Base-by-base conservation (phyloP, 2,113 vertebrate genomes). In the Cynoglossus semilaevis region DNA sequence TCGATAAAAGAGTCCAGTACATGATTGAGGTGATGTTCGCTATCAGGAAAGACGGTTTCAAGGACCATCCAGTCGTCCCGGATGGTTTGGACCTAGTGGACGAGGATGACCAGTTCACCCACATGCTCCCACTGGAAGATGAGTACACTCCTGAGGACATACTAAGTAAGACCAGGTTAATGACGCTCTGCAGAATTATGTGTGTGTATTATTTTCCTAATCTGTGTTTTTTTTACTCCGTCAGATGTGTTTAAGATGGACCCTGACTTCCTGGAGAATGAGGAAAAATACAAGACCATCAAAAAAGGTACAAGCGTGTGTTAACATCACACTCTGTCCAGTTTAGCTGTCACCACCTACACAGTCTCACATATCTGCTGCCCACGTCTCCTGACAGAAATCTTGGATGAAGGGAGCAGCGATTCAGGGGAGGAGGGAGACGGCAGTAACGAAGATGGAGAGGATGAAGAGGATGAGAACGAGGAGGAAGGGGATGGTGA, bases 21-120 rank as follows among this genome's bases (percentile, higher is more conserved):
- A 99, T 99, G 97, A 98, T 99, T 44, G 97, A 99, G 86, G 97
- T 99, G 54, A 98, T 99, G 96, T 99, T 99, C 75, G 97, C 97
- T 54, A 97, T 99, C 59, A 87, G 97, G 42, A 99, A 99, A 60
- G 97, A 99, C 69, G 96, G 96, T 49, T 99, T 99, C 81, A 99
- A 99, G 81, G 97, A 99, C 80, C 96, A 99, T 40, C 96, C 97
- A 0, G 72, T 97, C 40, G 88, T 98, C 70, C 88, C 90, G 6
- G 95, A 95, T 0, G 97, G 97, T 1, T 88, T 99, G 58, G 96
- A 99, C 79, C 89, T 97, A 51, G 96, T 99, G 40, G 95, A 99
- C 58, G 96, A 99, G 58, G 95, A 96, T 12, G 96, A 99, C 84
- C 96, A 99, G 74, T 98, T 99, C 83, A 99, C 97, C 12, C 96